Evolutionary conservation across 2,888 invertebrate species (phyloP).

Genomic region (Dynastes maya): DNA sequence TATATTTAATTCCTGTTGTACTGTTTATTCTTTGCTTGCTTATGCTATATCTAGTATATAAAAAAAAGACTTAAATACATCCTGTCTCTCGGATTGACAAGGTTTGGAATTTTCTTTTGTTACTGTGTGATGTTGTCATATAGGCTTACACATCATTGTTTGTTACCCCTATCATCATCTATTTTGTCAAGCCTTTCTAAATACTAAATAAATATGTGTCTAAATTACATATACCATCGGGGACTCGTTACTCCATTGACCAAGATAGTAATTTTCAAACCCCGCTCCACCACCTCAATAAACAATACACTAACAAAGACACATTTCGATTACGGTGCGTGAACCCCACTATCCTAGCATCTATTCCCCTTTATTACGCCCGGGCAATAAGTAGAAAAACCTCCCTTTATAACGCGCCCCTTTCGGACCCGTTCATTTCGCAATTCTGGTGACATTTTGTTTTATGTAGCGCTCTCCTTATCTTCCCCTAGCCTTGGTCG

Average conservation of each 20-base stretch:
- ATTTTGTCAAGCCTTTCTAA: no score
- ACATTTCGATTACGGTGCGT: constrained; percentile 29
- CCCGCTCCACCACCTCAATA: constrained; percentile 13
- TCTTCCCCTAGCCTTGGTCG: not conserved
- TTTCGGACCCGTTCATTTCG: constrained; percentile 6
- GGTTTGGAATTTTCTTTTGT: no score
- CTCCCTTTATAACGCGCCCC: constrained; percentile 11
- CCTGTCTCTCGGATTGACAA: no score
- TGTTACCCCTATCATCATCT: no score
- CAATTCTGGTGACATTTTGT: constrained; percentile 40
- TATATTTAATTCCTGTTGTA: no score
- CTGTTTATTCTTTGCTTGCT: no score
- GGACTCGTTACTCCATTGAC: not conserved
- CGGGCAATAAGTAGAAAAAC: not conserved
- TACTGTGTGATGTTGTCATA: no score
- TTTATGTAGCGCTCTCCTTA: constrained; percentile 22
- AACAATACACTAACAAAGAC: constrained; percentile 38
- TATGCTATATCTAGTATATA: no score
- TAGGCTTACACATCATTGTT: no score
- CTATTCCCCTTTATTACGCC: constrained; percentile 10
- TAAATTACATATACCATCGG: not conserved
- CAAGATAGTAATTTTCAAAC: constrained; percentile 1
- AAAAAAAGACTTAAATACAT: no score
- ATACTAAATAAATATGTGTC: no score
- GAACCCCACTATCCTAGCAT: constrained; percentile 5